Evolutionary conservation across 2,797 vertebrate genomes (phyloP).

Genomic region (Semotilus atromaculatus): DNA sequence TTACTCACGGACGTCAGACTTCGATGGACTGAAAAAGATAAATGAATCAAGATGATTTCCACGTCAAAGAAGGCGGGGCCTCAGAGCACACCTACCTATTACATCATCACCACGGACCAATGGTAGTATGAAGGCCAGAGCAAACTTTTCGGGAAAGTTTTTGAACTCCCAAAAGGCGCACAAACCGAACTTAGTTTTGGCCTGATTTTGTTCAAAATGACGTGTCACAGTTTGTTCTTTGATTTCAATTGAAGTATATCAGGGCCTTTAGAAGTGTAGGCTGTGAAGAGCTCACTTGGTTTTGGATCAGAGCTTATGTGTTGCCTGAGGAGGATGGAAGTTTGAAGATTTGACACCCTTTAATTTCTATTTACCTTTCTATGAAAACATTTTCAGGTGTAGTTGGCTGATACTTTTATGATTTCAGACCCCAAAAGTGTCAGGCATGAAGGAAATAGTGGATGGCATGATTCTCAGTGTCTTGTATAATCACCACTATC

Average conservation of each 20-base stretch:
- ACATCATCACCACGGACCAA: background rate
- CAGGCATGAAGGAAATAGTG: background rate
- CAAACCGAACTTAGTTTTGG: too few relatives aligned
- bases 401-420: background rate
- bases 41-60: background rate
- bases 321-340: background rate
- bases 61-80: background rate
- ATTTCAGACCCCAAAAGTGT: background rate
- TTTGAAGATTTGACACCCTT: conserved; percentile 20
- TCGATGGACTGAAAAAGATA: background rate
- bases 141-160: background rate
- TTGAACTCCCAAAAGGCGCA: too few relatives aligned
- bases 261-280: background rate
- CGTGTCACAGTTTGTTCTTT: too few relatives aligned
- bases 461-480: background rate
- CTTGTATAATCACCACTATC: conserved; percentile 6
- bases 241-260: background rate
- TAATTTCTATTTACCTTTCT: background rate
- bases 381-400: background rate
- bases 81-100: background rate
- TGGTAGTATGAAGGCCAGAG: background rate
- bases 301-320: background rate
- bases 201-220: too few relatives aligned
- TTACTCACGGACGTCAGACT: background rate
- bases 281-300: background rate